phyloP scores from a whole-genome alignment of 2,797 vertebrate genomes.

The Labeo calbasu region DNA sequence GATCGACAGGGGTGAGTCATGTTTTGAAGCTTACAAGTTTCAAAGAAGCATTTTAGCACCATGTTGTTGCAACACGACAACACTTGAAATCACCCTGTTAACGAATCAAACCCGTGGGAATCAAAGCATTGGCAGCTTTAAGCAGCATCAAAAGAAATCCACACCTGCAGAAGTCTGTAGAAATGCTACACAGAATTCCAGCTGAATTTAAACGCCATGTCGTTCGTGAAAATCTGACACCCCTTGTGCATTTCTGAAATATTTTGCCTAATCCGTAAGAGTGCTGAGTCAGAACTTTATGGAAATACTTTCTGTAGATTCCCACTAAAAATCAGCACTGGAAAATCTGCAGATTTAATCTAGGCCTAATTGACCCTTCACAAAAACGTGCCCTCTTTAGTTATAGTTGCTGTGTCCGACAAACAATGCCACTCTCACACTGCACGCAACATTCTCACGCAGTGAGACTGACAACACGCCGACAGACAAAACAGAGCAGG shows the following conservation, averaged over 20 bases:
- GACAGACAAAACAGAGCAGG: too few relatives aligned
- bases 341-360: background rate
- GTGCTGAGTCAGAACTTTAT: background rate
- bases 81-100: background rate
- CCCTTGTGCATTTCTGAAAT: background rate
- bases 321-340: background rate
- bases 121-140: background rate
- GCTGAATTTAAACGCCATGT: background rate
- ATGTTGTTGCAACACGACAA: background rate
- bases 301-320: background rate
- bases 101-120: background rate
- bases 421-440: too few relatives aligned
- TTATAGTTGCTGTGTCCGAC: too few relatives aligned
- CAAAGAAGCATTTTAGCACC: background rate
- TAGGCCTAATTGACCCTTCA: too few relatives aligned
- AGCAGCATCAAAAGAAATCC: background rate
- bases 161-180: background rate
- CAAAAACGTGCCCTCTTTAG: too few relatives aligned
- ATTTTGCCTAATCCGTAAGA: background rate
- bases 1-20: constrained; percentile 84
- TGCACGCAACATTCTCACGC: too few relatives aligned
- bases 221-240: background rate
- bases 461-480: too few relatives aligned
- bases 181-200: background rate
- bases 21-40: background rate